These are phyloP conservation scores for Psococerastis gibbosa DNA, from an alignment of 2,888 invertebrate genomes.

Conservation along the genomic window DNA sequence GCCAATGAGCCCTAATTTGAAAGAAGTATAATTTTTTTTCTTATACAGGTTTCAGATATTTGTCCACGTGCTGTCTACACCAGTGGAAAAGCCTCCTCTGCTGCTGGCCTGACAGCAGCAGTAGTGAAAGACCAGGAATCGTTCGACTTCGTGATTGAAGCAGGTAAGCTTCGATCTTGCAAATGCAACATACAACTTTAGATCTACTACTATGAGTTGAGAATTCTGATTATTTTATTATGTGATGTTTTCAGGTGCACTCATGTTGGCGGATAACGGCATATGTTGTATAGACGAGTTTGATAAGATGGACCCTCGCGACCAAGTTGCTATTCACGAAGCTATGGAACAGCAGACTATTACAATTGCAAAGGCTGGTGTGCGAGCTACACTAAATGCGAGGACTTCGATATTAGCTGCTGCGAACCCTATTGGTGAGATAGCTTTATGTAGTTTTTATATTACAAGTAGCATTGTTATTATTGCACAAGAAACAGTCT, in stretches of 20 bases:
- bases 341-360: constrained; percentile 99
- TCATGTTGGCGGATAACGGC: constrained; percentile 98
- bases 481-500: too few species aligned
- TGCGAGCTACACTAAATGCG: constrained; percentile 93
- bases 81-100: constrained; percentile 93
- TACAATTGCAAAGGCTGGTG: constrained; percentile 93
- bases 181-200: too few species aligned
- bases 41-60: constrained; percentile 54
- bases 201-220: too few species aligned
- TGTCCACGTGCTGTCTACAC: constrained; percentile 94
- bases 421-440: constrained; percentile 79
- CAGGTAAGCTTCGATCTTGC: too few species aligned
- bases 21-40: constrained; percentile 6
- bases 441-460: too few species aligned
- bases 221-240: too few species aligned
- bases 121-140: constrained; percentile 97
- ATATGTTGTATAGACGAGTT: constrained; percentile 99
- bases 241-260: constrained; percentile 44
- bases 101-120: constrained; percentile 96
- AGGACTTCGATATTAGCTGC: constrained; percentile 95
- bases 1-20: neutral
- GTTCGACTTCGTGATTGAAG: constrained; percentile 97
- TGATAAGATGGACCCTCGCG: constrained; percentile 95
- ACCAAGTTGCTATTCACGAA: constrained; percentile 99
- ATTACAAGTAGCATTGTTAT: too few species aligned